Percentiles rank a stretch among this genome's conserved stretches.
Conservation (phyloP, 1,140 invertebrate genomes). For the Tetragnatha versicolor region DNA sequence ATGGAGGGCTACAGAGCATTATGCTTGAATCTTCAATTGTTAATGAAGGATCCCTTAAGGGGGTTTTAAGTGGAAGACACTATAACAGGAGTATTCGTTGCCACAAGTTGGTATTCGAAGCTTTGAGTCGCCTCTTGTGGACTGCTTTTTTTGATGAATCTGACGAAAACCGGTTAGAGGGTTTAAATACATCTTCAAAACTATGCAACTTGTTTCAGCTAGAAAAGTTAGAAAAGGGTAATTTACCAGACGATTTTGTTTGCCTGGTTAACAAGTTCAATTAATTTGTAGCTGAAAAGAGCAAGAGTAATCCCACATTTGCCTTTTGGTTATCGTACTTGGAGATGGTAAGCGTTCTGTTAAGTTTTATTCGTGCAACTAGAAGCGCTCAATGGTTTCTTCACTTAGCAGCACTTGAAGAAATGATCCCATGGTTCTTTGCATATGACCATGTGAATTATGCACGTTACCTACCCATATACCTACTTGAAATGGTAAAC, state of each 20-base stretch:
- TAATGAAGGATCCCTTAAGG: constrained; percentile 54
- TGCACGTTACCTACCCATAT: constrained; percentile 39
- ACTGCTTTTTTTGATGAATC: constrained; percentile 31
- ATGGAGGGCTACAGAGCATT: constrained; percentile 57
- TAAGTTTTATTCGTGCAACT: constrained; percentile 9
- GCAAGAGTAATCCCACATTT: not conserved
- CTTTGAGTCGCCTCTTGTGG: constrained; percentile 42
- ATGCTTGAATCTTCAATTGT: constrained; percentile 57
- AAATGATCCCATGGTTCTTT: constrained; percentile 26
- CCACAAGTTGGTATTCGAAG: constrained; percentile 57
- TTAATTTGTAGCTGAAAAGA: not conserved
- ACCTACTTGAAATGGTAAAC: constrained; percentile 42
- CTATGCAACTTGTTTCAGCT: no score
- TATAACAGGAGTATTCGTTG: constrained; percentile 57
- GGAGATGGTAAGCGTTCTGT: not conserved
- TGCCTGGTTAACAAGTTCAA: not conserved
- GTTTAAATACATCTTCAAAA: not conserved
- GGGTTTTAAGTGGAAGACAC: constrained; percentile 55
- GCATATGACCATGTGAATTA: constrained; percentile 38
- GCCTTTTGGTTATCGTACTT: constrained; percentile 10
- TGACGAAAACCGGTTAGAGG: not conserved
- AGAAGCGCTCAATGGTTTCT: not conserved
- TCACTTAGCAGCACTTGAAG: not conserved
- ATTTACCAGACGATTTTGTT: not conserved
- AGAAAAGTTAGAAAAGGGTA: not conserved